Evolutionary conservation across 2,888 invertebrate genomes (phyloP), one percentile per base, ranked within the genome.

Genomic region (Drosophila monieri): DNA sequence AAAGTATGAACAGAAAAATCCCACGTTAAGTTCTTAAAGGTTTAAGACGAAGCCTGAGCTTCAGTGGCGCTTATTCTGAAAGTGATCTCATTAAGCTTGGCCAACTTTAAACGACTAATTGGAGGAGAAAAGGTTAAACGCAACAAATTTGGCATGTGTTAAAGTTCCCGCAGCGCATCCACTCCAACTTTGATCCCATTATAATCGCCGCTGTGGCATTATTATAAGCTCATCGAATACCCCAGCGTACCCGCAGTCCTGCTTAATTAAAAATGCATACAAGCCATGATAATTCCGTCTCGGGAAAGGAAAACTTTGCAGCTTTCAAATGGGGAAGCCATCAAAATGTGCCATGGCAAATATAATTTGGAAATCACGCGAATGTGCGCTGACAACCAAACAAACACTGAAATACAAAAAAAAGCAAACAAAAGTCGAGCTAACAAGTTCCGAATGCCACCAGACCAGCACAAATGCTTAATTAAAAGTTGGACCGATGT

Each of bases 401-500:
- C 35, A 47, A 1, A 71, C 35, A 49, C 39, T 39, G 30, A 65
- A 2, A 69, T n/a, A 35, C n/a, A 30, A 5, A 37, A 53, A 27
- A 21, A 49, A 51, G 32, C 37, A 65, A 1, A 71, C 35, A 49
- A 69, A 54, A 70, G 48, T 32, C 67, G 55, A 25, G 37, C 49
- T 61, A 53, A 67, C 59, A 60, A 55, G 62, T 54, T 66, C 59
- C 35, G 27, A 61, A 66, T 60, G 43, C 41, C 30, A 55, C 5
- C 41, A 68, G 74, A 55, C 61, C 65, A 67, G 57, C 57, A 54
- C 55, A 58, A 79, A 78, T 59, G 44, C 56, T 56, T 64, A 74
- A 69, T 78, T 75, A 78, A 73, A 85, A 78, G 49, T 70, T 73
- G 74, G 35, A 49, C 56, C 30, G 41, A 65, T 52, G 37, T 37